Conservation (phyloP, 2,888 invertebrate species). For the Folsomia manolachei region DNA sequence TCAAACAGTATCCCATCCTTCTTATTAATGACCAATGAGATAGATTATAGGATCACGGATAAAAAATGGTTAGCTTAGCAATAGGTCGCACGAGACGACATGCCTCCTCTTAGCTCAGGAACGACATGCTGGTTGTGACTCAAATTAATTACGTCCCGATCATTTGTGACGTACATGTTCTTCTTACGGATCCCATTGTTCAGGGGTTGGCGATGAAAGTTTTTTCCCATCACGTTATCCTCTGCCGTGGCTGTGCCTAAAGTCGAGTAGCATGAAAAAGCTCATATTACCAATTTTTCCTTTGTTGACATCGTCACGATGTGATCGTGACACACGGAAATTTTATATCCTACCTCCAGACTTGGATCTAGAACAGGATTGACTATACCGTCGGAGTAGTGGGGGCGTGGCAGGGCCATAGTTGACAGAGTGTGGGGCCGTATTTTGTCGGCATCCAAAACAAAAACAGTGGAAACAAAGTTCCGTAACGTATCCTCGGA, state of each 20-base stretch:
- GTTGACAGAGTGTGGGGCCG: constrained; percentile 1
- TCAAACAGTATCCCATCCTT: too few species aligned
- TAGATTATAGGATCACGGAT: too few species aligned
- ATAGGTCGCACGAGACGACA: constrained; percentile 1
- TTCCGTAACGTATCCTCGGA: constrained; percentile 47
- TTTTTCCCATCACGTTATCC: background rate
- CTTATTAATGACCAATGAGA: too few species aligned
- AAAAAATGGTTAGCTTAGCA: constrained; percentile 4
- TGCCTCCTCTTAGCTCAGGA: background rate
- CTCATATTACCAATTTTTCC: too few species aligned
- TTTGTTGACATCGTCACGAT: too few species aligned
- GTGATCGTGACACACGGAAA: too few species aligned
- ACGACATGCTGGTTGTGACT: background rate
- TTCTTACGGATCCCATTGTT: constrained; percentile 23
- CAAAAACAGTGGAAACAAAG: constrained; percentile 31
- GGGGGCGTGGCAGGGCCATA: constrained; percentile 57
- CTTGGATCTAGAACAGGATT: constrained; percentile 58
- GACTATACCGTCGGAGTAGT: constrained; percentile 55
- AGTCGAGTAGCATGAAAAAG: too few species aligned
- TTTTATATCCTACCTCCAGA: constrained; percentile 5
- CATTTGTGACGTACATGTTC: constrained; percentile 15
- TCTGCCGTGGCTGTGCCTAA: background rate
- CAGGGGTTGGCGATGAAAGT: background rate
- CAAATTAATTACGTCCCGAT: constrained; percentile 2
- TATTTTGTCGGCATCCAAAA: constrained; percentile 21